A percentile compares a stretch with the other conserved stretches of the same genome.
These are phyloP conservation scores for Heliangelus exortis DNA, from an alignment of 2,797 vertebrate genomes.

Conservation along the genomic window DNA sequence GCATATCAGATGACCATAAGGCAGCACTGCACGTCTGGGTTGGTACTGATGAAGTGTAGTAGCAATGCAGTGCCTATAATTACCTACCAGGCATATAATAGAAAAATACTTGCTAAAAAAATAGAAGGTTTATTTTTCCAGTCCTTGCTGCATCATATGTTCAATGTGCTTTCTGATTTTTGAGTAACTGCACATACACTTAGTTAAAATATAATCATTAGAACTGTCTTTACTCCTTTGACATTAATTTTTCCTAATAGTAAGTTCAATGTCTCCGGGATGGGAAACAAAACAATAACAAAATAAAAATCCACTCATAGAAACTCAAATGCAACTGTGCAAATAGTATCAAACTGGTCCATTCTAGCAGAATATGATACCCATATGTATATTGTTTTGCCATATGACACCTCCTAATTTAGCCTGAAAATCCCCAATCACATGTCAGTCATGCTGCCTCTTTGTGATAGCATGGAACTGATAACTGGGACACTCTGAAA, in stretches of 20 bases:
- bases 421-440: not conserved
- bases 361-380: not conserved
- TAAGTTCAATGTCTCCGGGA: not conserved
- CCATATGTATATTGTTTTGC: not conserved
- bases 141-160: not conserved
- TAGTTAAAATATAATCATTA: not conserved
- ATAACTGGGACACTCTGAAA: not conserved
- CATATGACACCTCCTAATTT: not conserved
- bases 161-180: not conserved
- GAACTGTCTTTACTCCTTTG: not conserved
- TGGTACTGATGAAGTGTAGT: not conserved
- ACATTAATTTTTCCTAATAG: not conserved
- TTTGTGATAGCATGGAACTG: not conserved
- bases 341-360: not conserved
- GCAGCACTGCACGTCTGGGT: not conserved
- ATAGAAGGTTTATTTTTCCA: not conserved
- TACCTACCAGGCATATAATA: not conserved
- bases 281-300: not conserved
- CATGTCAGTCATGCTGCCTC: fast-evolving
- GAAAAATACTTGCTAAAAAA: not conserved
- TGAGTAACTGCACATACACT: not conserved
- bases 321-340: not conserved
- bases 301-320: not conserved
- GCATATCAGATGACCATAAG: not conserved
- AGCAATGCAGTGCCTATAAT: not conserved